Evolutionary conservation across 2,797 vertebrate genomes (phyloP).

Genomic region (Trachurus trachurus): DNA sequence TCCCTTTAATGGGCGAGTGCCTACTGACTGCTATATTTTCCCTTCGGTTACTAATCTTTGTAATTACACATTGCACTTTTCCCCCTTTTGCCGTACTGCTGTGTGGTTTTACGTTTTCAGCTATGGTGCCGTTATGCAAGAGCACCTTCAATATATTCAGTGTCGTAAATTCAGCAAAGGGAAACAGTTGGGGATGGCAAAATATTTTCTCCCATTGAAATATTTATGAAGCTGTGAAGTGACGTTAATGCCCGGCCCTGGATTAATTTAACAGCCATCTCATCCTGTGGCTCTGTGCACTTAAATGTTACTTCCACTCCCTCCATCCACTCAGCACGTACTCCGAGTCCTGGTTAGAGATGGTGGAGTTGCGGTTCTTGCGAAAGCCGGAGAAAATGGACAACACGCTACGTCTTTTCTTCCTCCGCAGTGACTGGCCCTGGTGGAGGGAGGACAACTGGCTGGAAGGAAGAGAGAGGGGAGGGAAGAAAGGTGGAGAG

Average conservation of each 20-base stretch:
- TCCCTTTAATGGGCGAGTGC: slow-evolving; percentile 12
- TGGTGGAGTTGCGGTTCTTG: slow-evolving; percentile 85
- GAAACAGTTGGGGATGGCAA: slow-evolving; percentile 51
- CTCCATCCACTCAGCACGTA: slow-evolving; percentile 55
- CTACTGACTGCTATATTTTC: slow-evolving; percentile 1
- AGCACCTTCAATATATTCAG: slow-evolving; percentile 14
- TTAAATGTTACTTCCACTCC: slow-evolving; percentile 36
- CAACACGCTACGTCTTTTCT: slow-evolving; percentile 86
- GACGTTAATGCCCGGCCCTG: slow-evolving; percentile 45
- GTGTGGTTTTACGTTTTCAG: slow-evolving; percentile 18
- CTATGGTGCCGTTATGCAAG: slow-evolving; percentile 27
- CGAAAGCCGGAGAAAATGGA: slow-evolving; percentile 87
- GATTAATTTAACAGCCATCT: slow-evolving; percentile 52
- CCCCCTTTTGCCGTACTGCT: background rate
- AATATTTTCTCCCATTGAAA: slow-evolving; percentile 63
- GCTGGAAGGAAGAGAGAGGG: slow-evolving; percentile 61
- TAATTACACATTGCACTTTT: background rate
- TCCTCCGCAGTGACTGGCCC: slow-evolving; percentile 84
- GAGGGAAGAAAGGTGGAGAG: background rate
- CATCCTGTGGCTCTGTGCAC: slow-evolving; percentile 27
- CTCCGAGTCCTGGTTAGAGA: slow-evolving; percentile 83
- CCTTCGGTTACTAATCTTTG: slow-evolving; percentile 16
- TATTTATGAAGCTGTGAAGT: slow-evolving; percentile 65
- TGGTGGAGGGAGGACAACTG: slow-evolving; percentile 86
- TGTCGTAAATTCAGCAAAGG: slow-evolving; percentile 30